Evolutionary conservation across 2,113 vertebrate species (phyloP).

Genomic region (Pteruthius melanotis): DNA sequence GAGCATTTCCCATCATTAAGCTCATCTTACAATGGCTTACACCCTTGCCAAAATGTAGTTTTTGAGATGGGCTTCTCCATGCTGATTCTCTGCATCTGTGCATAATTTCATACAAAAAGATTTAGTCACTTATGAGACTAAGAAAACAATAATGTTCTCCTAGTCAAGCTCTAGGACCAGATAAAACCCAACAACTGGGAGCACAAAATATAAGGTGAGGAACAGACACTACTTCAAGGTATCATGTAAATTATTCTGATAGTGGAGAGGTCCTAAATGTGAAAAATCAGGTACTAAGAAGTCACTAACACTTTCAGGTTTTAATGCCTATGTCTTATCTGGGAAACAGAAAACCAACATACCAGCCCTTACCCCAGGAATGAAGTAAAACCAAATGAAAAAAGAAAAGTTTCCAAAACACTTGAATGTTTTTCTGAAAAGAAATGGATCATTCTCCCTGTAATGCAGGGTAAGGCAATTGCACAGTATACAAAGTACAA

Average conservation of each 20-base stretch:
- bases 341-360: not conserved
- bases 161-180: not conserved
- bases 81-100: not conserved
- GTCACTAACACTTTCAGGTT: rapidly evolving
- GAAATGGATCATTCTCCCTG: not conserved
- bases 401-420: not conserved
- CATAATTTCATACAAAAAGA: not conserved
- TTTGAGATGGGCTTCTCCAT: not conserved
- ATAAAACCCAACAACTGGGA: not conserved
- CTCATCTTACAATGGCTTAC: not conserved
- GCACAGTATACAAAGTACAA: not conserved
- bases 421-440: not conserved
- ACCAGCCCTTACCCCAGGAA: not conserved
- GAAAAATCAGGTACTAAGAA: not conserved
- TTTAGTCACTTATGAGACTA: not conserved
- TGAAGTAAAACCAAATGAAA: not conserved
- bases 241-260: not conserved
- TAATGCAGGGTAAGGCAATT: not conserved
- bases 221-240: not conserved
- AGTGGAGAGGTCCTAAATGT: not conserved
- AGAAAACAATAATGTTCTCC: not conserved
- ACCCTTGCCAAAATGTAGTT: not conserved
- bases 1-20: not conserved
- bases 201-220: not conserved
- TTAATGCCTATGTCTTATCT: not conserved